Percentiles rank a stretch among this genome's conserved stretches.
Conservation (phyloP, 2,888 invertebrate genomes). For the Drosophila quinaria region DNA sequence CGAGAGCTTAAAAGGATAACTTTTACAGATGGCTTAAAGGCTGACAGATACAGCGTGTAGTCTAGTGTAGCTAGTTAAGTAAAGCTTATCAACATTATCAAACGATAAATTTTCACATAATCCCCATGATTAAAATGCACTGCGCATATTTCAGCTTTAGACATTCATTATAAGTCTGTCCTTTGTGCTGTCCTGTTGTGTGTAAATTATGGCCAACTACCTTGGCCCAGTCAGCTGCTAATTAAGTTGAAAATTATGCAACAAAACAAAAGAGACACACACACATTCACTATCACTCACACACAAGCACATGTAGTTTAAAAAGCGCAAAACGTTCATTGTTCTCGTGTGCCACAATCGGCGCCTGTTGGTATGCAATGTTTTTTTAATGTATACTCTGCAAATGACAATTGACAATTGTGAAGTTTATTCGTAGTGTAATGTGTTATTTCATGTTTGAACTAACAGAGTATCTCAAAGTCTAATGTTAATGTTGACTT, state of each 20-base stretch:
- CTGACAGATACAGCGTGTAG: background rate
- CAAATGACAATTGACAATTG: background rate
- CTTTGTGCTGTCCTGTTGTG: constrained; percentile 15
- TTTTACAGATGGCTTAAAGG: background rate
- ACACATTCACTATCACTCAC: constrained; percentile 3
- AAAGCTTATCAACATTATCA: background rate
- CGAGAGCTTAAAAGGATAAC: background rate
- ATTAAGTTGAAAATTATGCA: constrained; percentile 53
- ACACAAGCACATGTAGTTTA: constrained; percentile 14
- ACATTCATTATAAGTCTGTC: constrained; percentile 14
- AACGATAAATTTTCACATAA: background rate
- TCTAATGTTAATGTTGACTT: background rate
- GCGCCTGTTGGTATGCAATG: constrained; percentile 28
- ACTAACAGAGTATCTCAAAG: constrained; percentile 1
- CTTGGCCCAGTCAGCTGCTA: constrained; percentile 37
- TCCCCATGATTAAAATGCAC: constrained; percentile 11
- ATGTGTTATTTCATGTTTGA: background rate
- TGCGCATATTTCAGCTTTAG: constrained; percentile 19
- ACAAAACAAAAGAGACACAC: constrained; percentile 24
- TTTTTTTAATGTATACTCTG: background rate
- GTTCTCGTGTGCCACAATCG: constrained; percentile 30
- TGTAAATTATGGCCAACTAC: constrained; percentile 40
- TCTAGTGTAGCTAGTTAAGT: too few relatives aligned
- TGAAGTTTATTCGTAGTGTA: background rate
- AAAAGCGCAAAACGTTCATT: constrained; percentile 53